Conservation (phyloP, 2,888 invertebrate genomes). For the Elysia crispata region DNA sequence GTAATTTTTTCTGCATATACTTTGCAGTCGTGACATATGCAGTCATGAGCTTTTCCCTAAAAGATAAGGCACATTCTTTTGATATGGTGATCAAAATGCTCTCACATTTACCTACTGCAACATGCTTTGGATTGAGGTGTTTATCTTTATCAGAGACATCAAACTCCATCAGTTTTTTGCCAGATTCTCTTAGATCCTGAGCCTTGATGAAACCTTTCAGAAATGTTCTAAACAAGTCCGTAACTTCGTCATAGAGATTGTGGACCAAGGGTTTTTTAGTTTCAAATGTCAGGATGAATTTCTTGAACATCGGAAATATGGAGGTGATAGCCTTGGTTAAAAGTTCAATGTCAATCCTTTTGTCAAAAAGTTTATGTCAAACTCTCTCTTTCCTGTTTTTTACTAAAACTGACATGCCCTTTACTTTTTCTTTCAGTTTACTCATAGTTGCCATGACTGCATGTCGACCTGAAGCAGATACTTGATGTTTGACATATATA, state of each 20-base stretch:
- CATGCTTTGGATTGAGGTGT: neutral
- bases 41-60: neutral
- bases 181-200: neutral
- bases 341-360: neutral
- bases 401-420: neutral
- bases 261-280: neutral
- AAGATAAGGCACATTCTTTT: neutral
- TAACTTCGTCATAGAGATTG: neutral
- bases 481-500: neutral
- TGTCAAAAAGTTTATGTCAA: slow-evolving; percentile 5
- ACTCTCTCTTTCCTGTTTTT: slow-evolving; percentile 18
- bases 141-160: neutral
- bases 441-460: neutral
- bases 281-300: slow-evolving; percentile 12
- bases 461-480: neutral
- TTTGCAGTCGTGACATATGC: slow-evolving; percentile 11
- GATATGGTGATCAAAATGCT: neutral
- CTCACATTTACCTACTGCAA: neutral
- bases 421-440: neutral
- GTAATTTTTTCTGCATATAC: slow-evolving; percentile 26
- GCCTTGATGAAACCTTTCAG: neutral
- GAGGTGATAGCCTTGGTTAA: neutral
- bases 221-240: neutral
- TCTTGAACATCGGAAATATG: slow-evolving; percentile 3
- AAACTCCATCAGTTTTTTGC: neutral